Conservation (phyloP, 2,113 vertebrate species). For the Emydocephalus ijimae region DNA sequence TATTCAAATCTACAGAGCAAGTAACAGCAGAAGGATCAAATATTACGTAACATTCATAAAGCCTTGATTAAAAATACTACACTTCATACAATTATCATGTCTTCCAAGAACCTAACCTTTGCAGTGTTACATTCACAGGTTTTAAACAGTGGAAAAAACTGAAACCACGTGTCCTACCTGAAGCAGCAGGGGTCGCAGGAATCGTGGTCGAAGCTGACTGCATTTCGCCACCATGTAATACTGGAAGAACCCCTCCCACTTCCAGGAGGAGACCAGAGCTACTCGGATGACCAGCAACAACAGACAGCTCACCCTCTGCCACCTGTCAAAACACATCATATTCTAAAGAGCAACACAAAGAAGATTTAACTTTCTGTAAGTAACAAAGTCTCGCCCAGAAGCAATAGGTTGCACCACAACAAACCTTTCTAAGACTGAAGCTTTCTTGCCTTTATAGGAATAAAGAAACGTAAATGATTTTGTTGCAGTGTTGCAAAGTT, state of each 20-base stretch:
- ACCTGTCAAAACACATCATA: conserved; percentile 71
- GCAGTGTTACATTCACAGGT: not conserved
- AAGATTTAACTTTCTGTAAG: not conserved
- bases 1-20: not conserved
- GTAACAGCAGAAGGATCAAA: not conserved
- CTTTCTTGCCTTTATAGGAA: not conserved
- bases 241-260: conserved; percentile 83
- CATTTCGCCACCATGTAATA: conserved; percentile 83
- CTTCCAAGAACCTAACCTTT: conserved; percentile 37
- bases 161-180: conserved; percentile 70
- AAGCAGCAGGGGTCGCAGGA: conserved; percentile 82
- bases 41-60: not conserved
- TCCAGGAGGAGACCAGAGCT: conserved; percentile 80
- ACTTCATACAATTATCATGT: conserved; percentile 2
- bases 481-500: not conserved
- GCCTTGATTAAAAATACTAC: not conserved
- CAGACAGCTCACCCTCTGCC: conserved; percentile 73
- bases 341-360: conserved; percentile 24
- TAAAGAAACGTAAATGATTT: not conserved
- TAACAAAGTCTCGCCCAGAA: not conserved
- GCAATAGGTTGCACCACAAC: not conserved
- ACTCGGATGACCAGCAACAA: conserved; percentile 71
- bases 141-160: conserved; percentile 27
- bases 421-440: not conserved
- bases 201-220: conserved; percentile 76